Evolutionary conservation across 2,888 invertebrate genomes (phyloP).

Genomic region (Coleophora deauratella): DNA sequence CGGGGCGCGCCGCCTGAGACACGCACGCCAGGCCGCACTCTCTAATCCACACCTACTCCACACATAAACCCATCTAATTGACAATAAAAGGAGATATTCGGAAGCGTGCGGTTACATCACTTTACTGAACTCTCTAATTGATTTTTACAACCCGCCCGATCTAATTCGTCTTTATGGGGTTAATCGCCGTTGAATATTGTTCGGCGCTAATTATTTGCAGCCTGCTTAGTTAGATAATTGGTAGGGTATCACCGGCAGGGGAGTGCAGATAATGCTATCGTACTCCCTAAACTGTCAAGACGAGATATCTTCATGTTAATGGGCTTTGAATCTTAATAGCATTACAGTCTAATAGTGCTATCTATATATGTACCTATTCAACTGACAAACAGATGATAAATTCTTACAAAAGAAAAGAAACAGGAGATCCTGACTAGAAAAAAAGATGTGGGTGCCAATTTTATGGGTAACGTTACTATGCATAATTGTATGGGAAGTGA

Average conservation of each 20-base stretch:
- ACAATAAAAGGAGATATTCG: constrained; percentile 67
- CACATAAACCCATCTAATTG: constrained; percentile 73
- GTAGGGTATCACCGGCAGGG: constrained; percentile 24
- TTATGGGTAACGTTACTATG: too few species aligned
- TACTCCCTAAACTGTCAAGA: constrained; percentile 10
- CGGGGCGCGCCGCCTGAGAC: constrained; percentile 49
- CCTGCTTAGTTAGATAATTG: constrained; percentile 41
- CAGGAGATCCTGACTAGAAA: too few species aligned
- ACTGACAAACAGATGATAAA: too few species aligned
- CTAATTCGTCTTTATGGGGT: constrained; percentile 53
- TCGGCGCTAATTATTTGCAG: constrained; percentile 54
- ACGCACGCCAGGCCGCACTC: constrained; percentile 59
- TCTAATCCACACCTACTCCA: constrained; percentile 65
- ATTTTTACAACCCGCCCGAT: constrained; percentile 63
- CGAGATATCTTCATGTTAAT: constrained; percentile 7
- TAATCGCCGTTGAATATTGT: constrained; percentile 55
- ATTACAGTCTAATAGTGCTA: too few species aligned
- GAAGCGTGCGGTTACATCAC: constrained; percentile 66
- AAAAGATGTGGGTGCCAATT: too few species aligned
- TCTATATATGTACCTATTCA: too few species aligned
- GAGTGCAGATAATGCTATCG: constrained; percentile 30
- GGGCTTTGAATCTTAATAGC: constrained; percentile 8
- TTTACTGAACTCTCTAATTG: constrained; percentile 54
- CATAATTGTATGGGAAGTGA: too few species aligned
- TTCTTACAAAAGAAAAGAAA: too few species aligned